A percentile compares a stretch with the other conserved stretches of the same genome.
phyloP scores from a whole-genome alignment of 2,113 vertebrate genomes.

The Malurus cyaneus region DNA sequence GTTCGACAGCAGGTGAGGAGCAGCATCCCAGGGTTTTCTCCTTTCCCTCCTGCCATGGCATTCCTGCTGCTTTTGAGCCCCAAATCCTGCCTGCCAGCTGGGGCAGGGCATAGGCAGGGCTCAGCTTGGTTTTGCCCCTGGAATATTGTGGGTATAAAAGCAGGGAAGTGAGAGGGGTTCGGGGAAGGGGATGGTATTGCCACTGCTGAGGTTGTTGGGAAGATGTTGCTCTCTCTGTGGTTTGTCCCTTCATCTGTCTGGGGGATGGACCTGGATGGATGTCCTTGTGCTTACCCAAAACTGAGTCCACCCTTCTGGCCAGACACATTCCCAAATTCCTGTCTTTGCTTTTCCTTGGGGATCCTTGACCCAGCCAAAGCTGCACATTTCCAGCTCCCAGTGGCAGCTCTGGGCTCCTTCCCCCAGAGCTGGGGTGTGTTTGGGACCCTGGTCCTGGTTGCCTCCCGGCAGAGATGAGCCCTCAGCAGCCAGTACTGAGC shows the following conservation, averaged over 20 bases:
- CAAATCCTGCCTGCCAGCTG: not conserved
- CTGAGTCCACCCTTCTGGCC: not conserved
- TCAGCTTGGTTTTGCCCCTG: not conserved
- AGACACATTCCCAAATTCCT: not conserved
- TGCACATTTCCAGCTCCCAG: not conserved
- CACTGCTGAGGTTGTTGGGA: not conserved
- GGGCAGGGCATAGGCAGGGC: not conserved
- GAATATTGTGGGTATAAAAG: not conserved
- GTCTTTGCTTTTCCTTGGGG: not conserved
- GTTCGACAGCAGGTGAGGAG: constrained; percentile 44
- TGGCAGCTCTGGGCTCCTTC: not conserved
- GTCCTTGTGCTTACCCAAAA: rapidly evolving
- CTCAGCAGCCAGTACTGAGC: not conserved
- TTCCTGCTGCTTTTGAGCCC: rapidly evolving
- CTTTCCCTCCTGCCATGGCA: not conserved
- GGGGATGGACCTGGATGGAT: not conserved
- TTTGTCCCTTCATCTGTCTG: not conserved
- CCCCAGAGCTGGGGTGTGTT: rapidly evolving
- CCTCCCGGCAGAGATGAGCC: not conserved
- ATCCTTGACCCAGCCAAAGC: not conserved
- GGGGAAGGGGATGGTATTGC: rapidly evolving
- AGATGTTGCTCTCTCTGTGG: not conserved
- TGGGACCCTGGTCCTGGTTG: not conserved
- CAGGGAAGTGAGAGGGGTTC: not conserved
- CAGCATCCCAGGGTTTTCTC: rapidly evolving